Conservation (phyloP, 2,797 vertebrate species). For the Xiphophorus birchmanni region DNA sequence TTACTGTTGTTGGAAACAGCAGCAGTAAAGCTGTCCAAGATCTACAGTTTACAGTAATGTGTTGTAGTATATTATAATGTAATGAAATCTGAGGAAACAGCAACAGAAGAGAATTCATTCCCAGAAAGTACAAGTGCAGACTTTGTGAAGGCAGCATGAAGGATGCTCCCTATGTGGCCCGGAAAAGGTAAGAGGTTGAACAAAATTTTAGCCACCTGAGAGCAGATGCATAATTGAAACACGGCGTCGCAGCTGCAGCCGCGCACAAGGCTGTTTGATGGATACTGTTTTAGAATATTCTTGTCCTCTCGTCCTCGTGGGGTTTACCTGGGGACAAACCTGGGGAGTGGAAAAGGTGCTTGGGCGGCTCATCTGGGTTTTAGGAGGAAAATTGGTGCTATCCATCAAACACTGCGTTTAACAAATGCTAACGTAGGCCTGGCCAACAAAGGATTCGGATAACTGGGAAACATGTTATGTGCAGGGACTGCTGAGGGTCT, state of each 20-base stretch:
- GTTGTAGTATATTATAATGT: conserved; percentile 3
- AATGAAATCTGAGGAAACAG: conserved; percentile 14
- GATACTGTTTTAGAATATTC: conserved; percentile 81
- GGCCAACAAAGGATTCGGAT: conserved; percentile 81
- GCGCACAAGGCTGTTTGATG: conserved; percentile 76
- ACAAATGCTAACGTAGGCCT: conserved; percentile 76
- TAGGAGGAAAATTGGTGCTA: conserved; percentile 83
- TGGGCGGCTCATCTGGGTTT: conserved; percentile 83
- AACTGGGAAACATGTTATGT: conserved; percentile 78
- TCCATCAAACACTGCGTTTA: conserved; percentile 85
- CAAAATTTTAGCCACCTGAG: conserved; percentile 54
- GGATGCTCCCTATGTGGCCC: conserved; percentile 47
- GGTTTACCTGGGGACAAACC: conserved; percentile 77
- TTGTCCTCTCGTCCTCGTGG: conserved; percentile 70
- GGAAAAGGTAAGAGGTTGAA: conserved; percentile 49
- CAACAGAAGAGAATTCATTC: conserved; percentile 19
- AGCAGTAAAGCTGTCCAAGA: conserved; percentile 18
- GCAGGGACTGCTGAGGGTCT: conserved; percentile 82
- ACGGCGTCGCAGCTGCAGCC: conserved; percentile 59
- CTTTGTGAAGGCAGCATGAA: conserved; percentile 46
- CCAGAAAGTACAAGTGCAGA: conserved; percentile 49
- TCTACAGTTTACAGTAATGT: conserved; percentile 2
- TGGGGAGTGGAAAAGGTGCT: conserved; percentile 73
- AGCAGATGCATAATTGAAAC: conserved; percentile 79
- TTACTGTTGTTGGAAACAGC: conserved; percentile 10